A percentile compares a stretch with the other conserved stretches of the same genome.
These are phyloP conservation scores for Xiphophorus hellerii DNA, from an alignment of 2,113 vertebrate genomes.

Conservation along the genomic window DNA sequence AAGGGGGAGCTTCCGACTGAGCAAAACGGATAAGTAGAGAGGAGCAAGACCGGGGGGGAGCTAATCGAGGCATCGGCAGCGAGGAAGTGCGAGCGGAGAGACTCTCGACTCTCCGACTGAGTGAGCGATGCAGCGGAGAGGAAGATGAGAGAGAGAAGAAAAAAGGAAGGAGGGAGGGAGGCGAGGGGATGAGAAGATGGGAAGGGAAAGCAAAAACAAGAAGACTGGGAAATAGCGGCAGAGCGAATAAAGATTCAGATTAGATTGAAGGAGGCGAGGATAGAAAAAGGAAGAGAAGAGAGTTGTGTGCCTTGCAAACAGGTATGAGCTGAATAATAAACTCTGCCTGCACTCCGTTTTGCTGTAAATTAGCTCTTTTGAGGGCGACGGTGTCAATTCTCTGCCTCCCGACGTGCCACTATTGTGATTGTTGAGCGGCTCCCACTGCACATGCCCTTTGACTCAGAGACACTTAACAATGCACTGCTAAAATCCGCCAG, in stretches of 20 bases:
- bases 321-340: conserved; percentile 79
- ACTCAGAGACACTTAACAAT: conserved; percentile 34
- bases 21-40: conserved; percentile 34
- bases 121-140: conserved; percentile 71
- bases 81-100: conserved; percentile 65
- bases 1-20: conserved; percentile 13
- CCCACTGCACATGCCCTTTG: conserved; percentile 48
- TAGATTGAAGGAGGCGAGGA: too few relatives aligned
- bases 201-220: background rate
- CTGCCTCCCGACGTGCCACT: conserved; percentile 23
- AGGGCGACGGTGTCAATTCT: conserved; percentile 46
- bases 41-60: conserved; percentile 19
- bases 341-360: conserved; percentile 26
- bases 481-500: conserved; percentile 4
- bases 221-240: background rate
- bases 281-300: background rate
- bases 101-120: conserved; percentile 71
- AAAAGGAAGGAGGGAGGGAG: conserved; percentile 1
- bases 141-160: conserved; percentile 47
- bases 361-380: conserved; percentile 53
- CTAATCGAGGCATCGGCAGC: conserved; percentile 31
- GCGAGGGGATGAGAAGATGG: conserved; percentile 19
- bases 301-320: conserved; percentile 55
- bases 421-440: conserved; percentile 38
- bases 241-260: background rate